Conservation (phyloP, 2,113 vertebrate genomes). For the Rhabdomys dilectus region DNA sequence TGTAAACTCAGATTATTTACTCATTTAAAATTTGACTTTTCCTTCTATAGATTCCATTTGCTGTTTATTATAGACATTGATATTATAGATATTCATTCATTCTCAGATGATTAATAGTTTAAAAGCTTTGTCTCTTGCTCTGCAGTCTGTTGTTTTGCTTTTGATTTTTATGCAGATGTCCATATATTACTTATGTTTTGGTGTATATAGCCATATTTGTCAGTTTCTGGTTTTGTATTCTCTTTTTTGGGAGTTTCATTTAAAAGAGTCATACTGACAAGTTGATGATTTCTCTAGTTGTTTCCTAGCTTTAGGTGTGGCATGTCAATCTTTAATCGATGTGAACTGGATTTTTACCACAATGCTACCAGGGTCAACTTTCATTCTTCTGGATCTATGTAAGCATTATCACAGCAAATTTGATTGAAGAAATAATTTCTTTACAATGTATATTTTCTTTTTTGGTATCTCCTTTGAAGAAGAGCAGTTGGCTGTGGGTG, state of each 20-base stretch:
- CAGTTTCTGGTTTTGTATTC: neutral
- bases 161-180: neutral
- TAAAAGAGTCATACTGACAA: neutral
- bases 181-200: no score
- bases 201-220: neutral
- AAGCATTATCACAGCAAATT: neutral
- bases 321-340: neutral
- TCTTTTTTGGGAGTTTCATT: no score
- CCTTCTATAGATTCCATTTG: neutral
- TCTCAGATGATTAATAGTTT: neutral
- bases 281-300: neutral
- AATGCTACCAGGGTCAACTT: neutral
- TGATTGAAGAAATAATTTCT: neutral
- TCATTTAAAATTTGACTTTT: neutral
- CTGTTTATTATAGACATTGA: neutral
- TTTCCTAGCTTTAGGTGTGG: neutral
- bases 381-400: neutral
- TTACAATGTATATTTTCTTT: neutral
- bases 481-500: neutral
- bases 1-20: neutral
- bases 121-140: neutral
- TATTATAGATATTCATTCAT: neutral
- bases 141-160: neutral
- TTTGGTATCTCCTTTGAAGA: neutral
- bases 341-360: neutral